Evolutionary conservation across 2,888 invertebrate genomes (phyloP).

Genomic region (Periphyllus acericola): DNA sequence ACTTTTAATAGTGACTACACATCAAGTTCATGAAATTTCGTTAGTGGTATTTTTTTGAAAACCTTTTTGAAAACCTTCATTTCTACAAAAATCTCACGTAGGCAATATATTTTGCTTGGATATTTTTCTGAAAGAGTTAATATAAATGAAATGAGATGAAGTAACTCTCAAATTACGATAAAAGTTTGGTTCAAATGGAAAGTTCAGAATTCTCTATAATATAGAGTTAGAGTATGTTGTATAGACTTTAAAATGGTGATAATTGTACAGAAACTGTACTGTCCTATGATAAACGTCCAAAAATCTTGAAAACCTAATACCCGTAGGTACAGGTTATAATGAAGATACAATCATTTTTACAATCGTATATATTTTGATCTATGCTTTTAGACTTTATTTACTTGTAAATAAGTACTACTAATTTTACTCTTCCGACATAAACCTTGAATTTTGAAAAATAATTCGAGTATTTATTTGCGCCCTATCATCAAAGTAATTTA

Average conservation of each 20-base stretch:
- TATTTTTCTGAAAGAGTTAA: background rate
- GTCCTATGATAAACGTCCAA: no score
- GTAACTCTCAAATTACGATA: background rate
- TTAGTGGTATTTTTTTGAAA: background rate
- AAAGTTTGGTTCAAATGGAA: constrained; percentile 8
- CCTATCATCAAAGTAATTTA: no score
- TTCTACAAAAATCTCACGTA: constrained; percentile 1
- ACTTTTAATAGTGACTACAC: background rate
- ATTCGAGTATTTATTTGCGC: background rate
- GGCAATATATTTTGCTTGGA: no score
- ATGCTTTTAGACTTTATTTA: background rate
- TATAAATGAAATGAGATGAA: constrained; percentile 1
- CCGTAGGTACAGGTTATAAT: no score
- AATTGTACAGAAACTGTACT: no score
- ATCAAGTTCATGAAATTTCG: background rate
- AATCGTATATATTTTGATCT: background rate
- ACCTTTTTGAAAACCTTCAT: constrained; percentile 9
- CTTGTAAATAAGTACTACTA: background rate
- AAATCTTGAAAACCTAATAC: no score
- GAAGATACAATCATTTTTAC: no score
- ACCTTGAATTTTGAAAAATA: background rate
- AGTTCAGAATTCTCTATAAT: constrained; percentile 1
- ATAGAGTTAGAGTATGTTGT: no score
- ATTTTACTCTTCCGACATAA: background rate
- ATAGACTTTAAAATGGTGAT: background rate